These are phyloP conservation scores for Portevinia maculata DNA, from an alignment of 2,888 invertebrate genomes.

Conservation along the genomic window DNA sequence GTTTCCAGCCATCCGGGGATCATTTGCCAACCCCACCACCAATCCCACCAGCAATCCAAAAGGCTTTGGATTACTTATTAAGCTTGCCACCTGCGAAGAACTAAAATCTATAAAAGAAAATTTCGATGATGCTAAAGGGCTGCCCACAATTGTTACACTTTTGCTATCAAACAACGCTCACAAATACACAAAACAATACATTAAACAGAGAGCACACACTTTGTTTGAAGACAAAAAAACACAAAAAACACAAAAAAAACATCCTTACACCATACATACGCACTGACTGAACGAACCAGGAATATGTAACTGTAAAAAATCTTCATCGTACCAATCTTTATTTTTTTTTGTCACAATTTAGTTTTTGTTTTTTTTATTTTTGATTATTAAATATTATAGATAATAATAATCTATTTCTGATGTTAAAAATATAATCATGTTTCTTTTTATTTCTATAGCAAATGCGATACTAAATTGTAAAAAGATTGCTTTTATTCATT, in stretches of 20 bases:
- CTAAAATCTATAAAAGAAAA: constrained; percentile 3
- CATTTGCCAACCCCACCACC: constrained; percentile 91
- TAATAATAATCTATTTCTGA: constrained; percentile 50
- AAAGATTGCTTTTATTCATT: constrained; percentile 5
- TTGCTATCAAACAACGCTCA: constrained; percentile 68
- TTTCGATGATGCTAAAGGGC: constrained; percentile 47
- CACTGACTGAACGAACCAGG: constrained; percentile 79
- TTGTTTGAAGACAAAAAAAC: no score
- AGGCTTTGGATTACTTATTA: constrained; percentile 88
- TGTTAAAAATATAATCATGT: constrained; percentile 14
- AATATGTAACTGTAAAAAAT: constrained; percentile 74
- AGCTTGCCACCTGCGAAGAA: constrained; percentile 85
- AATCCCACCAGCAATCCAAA: constrained; percentile 89
- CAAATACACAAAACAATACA: constrained; percentile 57
- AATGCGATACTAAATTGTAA: constrained; percentile 74
- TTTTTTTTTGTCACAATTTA: constrained; percentile 43
- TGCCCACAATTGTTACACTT: constrained; percentile 65
- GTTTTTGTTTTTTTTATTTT: constrained; percentile 16
- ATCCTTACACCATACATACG: constrained; percentile 62
- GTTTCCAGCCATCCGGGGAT: constrained; percentile 85
- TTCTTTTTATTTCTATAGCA: constrained; percentile 52
- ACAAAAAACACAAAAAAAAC: constrained; percentile 31
- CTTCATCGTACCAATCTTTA: constrained; percentile 54
- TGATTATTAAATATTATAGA: constrained; percentile 22
- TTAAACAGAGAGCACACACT: constrained; percentile 37